These are phyloP conservation scores for Bradypodion ventrale DNA, from an alignment of 2,797 vertebrate species.

Conservation along the genomic window DNA sequence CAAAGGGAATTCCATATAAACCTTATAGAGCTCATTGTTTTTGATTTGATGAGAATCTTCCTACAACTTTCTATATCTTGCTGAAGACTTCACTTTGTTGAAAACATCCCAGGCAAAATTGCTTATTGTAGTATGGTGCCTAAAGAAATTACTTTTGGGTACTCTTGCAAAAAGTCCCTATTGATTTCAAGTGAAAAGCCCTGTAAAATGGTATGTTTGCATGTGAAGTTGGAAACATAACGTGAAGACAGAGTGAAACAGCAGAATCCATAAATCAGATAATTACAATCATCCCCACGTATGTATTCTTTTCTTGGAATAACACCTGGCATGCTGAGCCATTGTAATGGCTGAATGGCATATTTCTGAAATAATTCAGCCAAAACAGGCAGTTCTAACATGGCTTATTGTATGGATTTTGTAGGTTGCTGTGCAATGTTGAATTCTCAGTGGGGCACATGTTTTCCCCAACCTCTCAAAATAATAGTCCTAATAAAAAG, in stretches of 20 bases:
- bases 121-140: constrained; percentile 10
- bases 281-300: constrained; percentile 5
- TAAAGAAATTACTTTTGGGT: constrained; percentile 3
- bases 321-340: neutral
- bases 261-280: neutral
- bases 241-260: neutral
- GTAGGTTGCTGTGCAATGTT: constrained; percentile 7
- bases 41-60: neutral
- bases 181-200: neutral
- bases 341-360: neutral
- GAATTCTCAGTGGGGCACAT: neutral
- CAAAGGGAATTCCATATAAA: too few species aligned
- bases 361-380: constrained; percentile 35
- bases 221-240: constrained; percentile 1
- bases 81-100: neutral
- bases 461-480: constrained; percentile 23
- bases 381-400: neutral
- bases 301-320: constrained; percentile 1
- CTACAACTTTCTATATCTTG: neutral
- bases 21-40: neutral
- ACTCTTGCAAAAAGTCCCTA: neutral
- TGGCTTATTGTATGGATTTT: constrained; percentile 17
- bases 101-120: neutral
- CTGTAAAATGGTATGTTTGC: constrained; percentile 12
- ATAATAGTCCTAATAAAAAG: constrained; percentile 15